These are phyloP conservation scores for Drosophila guanche DNA, from an alignment of 1,140 invertebrate genomes.

Conservation along the genomic window DNA sequence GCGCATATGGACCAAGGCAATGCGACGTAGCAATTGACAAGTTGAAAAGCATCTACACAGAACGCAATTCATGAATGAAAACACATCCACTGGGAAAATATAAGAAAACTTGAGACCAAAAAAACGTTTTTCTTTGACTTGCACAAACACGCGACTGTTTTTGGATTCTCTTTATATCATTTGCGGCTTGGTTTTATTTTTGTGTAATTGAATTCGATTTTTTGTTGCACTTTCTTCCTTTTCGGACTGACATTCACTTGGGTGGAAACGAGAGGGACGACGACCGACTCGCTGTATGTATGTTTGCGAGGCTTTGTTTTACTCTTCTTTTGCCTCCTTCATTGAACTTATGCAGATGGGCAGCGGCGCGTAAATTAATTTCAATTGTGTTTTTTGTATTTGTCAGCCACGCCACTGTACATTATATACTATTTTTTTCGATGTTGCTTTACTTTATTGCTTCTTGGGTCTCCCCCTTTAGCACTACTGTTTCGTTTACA, in stretches of 20 bases:
- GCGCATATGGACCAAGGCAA: slow-evolving; percentile 29
- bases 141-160: slow-evolving; percentile 32
- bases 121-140: slow-evolving; percentile 11
- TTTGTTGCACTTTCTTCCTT: slow-evolving; percentile 40
- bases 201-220: slow-evolving; percentile 17
- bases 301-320: slow-evolving; percentile 21
- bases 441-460: slow-evolving; percentile 8
- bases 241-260: slow-evolving; percentile 4
- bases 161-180: slow-evolving; percentile 7
- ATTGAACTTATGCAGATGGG: slow-evolving; percentile 76
- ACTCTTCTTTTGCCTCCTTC: slow-evolving; percentile 46
- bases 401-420: slow-evolving; percentile 32
- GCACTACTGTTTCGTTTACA: slow-evolving; percentile 18
- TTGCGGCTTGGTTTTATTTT: slow-evolving; percentile 9
- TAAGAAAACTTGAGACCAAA: no score
- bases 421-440: slow-evolving; percentile 58
- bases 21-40: slow-evolving; percentile 15
- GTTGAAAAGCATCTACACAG: slow-evolving; percentile 24
- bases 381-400: slow-evolving; percentile 61
- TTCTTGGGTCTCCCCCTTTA: slow-evolving; percentile 1
- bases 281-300: not conserved
- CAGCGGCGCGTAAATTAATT: slow-evolving; percentile 71
- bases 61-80: slow-evolving; percentile 60
- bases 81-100: slow-evolving; percentile 11
- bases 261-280: no score